phyloP scores from a whole-genome alignment of 2,797 vertebrate species.

The Acomys russatus region DNA sequence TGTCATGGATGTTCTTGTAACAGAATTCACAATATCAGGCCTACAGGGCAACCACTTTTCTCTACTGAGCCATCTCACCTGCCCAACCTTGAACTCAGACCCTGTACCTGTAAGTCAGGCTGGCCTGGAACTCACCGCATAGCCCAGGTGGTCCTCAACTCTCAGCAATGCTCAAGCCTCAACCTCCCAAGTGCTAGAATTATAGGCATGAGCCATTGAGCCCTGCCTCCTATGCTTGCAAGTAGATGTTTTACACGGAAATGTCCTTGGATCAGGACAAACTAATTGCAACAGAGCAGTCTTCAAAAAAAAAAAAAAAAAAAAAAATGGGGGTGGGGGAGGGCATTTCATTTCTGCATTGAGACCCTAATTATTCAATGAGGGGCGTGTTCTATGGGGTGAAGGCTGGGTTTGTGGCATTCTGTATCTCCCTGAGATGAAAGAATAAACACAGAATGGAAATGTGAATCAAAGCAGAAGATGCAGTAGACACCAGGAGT shows the following conservation, averaged over 20 bases:
- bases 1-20: neutral
- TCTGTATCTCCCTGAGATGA: neutral
- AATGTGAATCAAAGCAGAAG: neutral
- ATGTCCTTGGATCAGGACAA: neutral
- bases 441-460: neutral
- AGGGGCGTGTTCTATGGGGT: neutral
- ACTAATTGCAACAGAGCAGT: neutral
- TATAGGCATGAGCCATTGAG: neutral
- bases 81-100: neutral
- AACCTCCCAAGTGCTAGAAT: neutral
- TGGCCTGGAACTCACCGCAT: neutral
- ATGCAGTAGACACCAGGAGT: no score
- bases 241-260: neutral
- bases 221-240: neutral
- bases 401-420: neutral
- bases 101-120: neutral
- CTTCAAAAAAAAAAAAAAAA: conserved; percentile 44
- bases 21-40: neutral
- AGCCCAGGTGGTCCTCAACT: neutral
- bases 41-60: neutral
- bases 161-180: neutral
- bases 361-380: neutral
- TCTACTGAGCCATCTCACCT: neutral
- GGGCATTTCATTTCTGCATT: conserved; percentile 20
- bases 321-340: conserved; percentile 7